Evolutionary conservation across 2,888 invertebrate genomes (phyloP).

Genomic region (Cheilosia grossa): DNA sequence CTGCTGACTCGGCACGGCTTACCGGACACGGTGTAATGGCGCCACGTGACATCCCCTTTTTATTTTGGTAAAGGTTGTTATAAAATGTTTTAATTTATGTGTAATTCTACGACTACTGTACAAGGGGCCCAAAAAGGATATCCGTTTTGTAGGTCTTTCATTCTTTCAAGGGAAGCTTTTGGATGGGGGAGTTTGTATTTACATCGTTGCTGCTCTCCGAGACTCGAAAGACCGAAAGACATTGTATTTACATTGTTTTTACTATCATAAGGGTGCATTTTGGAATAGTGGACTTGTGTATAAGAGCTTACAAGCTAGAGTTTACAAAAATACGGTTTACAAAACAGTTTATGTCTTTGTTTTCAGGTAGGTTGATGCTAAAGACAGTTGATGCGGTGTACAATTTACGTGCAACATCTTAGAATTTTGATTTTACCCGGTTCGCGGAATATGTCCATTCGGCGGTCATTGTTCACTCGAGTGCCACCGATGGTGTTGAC

Average conservation of each 20-base stretch:
- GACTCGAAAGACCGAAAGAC: slow-evolving; percentile 2
- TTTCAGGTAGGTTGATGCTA: slow-evolving; percentile 68
- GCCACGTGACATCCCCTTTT: slow-evolving; percentile 86
- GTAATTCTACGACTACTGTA: slow-evolving; percentile 40
- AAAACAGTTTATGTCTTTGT: slow-evolving; percentile 35
- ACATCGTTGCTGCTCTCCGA: slow-evolving; percentile 36
- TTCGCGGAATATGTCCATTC: slow-evolving; percentile 84
- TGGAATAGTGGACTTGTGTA: slow-evolving; percentile 27
- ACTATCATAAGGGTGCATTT: slow-evolving; percentile 26
- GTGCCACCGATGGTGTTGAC: slow-evolving; percentile 83
- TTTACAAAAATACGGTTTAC: slow-evolving; percentile 34
- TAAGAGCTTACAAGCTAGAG: slow-evolving; percentile 41
- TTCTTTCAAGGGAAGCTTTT: neutral
- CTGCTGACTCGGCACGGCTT: slow-evolving; percentile 90
- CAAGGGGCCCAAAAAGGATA: slow-evolving; percentile 30
- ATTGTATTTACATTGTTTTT: slow-evolving; percentile 43
- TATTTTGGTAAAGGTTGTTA: slow-evolving; percentile 75
- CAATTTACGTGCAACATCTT: slow-evolving; percentile 82
- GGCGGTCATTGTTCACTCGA: slow-evolving; percentile 83
- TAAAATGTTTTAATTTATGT: slow-evolving; percentile 10
- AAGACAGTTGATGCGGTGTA: slow-evolving; percentile 75
- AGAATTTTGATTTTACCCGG: slow-evolving; percentile 83
- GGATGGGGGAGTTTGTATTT: slow-evolving; percentile 30
- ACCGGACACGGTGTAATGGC: slow-evolving; percentile 91
- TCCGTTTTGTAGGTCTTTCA: slow-evolving; percentile 28